Evolutionary conservation across 2,888 invertebrate species (phyloP).

Genomic region (Halocaridina rubra): DNA sequence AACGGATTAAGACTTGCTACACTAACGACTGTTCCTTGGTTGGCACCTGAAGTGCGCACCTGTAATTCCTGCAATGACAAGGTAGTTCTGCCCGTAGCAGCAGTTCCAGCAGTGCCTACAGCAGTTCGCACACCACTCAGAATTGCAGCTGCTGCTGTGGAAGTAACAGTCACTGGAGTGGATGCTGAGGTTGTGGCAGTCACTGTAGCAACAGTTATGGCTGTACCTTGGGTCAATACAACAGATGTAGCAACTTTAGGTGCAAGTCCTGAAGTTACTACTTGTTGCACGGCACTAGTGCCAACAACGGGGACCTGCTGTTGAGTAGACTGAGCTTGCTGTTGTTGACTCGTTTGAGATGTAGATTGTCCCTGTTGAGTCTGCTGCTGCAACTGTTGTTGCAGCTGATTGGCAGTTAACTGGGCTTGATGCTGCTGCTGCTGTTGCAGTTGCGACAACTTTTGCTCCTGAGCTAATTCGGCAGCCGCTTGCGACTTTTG

Average conservation of each 20-base stretch:
- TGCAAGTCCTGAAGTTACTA: constrained; percentile 43
- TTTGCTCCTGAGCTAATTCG: constrained; percentile 35
- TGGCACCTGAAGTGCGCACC: constrained; percentile 44
- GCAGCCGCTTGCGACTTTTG: constrained; percentile 64
- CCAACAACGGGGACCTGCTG: constrained; percentile 51
- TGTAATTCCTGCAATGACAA: constrained; percentile 54
- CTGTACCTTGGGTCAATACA: constrained; percentile 46
- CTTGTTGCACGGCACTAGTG: constrained; percentile 37
- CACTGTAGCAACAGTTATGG: constrained; percentile 61
- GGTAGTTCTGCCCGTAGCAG: constrained; percentile 36
- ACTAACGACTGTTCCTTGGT: constrained; percentile 56
- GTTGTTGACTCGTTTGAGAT: constrained; percentile 57
- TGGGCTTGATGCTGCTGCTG: constrained; percentile 71
- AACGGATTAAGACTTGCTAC: constrained; percentile 52
- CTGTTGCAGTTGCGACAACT: constrained; percentile 32
- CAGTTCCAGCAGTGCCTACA: constrained; percentile 17
- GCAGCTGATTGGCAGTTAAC: constrained; percentile 69
- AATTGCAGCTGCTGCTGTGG: constrained; percentile 47
- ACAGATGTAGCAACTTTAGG: constrained; percentile 52
- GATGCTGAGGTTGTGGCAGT: constrained; percentile 63
- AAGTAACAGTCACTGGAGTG: constrained; percentile 44
- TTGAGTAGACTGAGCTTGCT: constrained; percentile 60
- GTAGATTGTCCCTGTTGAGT: constrained; percentile 26
- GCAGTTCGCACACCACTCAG: constrained; percentile 32
- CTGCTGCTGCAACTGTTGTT: constrained; percentile 71